Conservation (phyloP, 2,113 vertebrate species). For the Lichenostomus cassidix region DNA sequence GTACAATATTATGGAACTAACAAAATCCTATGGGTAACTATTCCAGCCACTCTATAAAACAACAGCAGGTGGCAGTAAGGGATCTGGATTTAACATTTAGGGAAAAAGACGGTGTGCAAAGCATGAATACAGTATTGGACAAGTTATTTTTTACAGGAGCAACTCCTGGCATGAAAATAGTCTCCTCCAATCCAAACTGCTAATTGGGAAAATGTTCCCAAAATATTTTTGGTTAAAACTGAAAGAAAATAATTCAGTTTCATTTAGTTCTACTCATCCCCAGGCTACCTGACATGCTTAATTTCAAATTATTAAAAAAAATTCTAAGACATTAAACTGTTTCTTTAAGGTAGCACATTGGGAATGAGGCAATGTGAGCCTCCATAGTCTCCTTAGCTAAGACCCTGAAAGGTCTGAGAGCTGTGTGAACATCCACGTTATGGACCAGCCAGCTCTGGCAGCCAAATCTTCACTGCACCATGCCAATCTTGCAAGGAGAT, state of each 20-base stretch:
- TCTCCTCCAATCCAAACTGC: neutral
- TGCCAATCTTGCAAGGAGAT: neutral
- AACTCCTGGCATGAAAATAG: neutral
- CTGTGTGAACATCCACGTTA: rapidly evolving
- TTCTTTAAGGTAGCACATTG: neutral
- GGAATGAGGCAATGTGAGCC: rapidly evolving
- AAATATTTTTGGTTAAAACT: neutral
- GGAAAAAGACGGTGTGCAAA: neutral
- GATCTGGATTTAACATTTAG: neutral
- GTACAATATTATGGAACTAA: neutral
- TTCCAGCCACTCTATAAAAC: neutral
- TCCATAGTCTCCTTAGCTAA: neutral
- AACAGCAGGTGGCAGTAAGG: constrained; percentile 1
- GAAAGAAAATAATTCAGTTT: neutral
- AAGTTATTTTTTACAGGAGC: neutral
- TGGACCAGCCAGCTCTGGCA: neutral
- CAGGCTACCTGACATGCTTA: neutral
- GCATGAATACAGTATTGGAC: rapidly evolving
- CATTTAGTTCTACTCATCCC: neutral
- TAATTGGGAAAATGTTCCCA: neutral
- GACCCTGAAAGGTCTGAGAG: neutral
- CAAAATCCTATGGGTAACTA: neutral
- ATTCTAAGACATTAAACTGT: neutral
- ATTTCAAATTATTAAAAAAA: neutral
- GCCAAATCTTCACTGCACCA: neutral